Base-by-base conservation (phyloP, 2,797 vertebrate genomes). In the Acestrorhynchus altus region DNA sequence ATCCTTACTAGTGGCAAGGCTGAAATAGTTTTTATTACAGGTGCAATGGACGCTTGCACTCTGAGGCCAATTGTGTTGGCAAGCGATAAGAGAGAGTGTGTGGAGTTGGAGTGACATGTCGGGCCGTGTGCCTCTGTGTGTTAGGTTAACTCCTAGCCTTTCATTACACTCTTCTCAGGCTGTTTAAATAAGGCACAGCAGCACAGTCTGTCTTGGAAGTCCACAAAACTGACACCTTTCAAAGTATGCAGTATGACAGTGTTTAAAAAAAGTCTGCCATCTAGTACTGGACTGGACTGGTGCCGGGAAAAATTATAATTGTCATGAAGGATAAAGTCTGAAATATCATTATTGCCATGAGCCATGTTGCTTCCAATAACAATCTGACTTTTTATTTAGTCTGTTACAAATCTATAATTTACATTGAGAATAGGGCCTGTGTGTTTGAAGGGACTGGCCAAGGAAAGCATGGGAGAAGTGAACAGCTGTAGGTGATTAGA, bases 401-500 rank as follows among this genome's bases (percentile, higher is more conserved):
- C 92, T 95, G 89, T 93, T 94, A 91, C 92, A 87, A 93, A 95
- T 95, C 89, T 93, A 92, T 92, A 92, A 94, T 95, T 96, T 94
- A 94, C 92, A 94, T 90, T 92, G 92, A 94, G 95, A 95, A 93
- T 91, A 93, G 93, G 93, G 90, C 89, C 61, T 64, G 87, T 87
- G 87, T 91, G 90, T 95, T 94, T 93, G 92, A 96, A 94, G 93
- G 90, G 86, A 87, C 86, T 84, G 88, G 94, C 94, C 95, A 96
- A 94, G 85, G 90, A 94, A 95, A 96, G 95, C 94, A 94, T 89
- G 87, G 85, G 85, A 86, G 93, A 93, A 92, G 87, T 83, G 91
- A 94, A 92, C 97, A 98, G 95, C 96, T 99, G 96, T 89, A 91
- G 92, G 91, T 94, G 95, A 97, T 98, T 98, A 97, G 93, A 94